Conservation (phyloP, 2,797 vertebrate genomes). For the Phoebastria nigripes region DNA sequence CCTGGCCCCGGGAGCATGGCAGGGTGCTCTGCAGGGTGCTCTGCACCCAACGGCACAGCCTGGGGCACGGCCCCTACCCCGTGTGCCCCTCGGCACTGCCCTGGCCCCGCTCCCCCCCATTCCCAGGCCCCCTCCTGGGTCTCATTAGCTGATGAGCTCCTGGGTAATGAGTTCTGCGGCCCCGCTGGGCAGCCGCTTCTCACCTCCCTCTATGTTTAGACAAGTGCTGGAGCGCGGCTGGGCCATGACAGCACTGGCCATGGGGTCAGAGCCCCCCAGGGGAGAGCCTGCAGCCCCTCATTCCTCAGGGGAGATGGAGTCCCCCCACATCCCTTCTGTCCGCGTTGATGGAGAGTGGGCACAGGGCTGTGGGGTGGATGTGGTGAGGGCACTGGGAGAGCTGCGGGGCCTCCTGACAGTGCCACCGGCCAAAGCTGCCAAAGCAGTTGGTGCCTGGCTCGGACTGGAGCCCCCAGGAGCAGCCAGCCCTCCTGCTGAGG, state of each 20-base stretch:
- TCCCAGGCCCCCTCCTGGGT: neutral
- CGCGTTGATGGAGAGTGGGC: accelerated
- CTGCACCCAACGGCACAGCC: neutral
- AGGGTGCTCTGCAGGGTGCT: neutral
- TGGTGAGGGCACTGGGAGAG: accelerated
- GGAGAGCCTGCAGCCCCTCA: neutral
- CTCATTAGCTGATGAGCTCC: constrained; percentile 29
- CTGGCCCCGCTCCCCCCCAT: neutral
- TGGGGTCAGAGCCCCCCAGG: neutral
- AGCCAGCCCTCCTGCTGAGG: neutral
- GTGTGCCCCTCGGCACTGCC: accelerated
- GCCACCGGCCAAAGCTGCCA: neutral
- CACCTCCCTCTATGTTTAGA: constrained; percentile 1
- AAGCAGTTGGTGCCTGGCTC: accelerated
- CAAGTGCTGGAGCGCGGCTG: neutral
- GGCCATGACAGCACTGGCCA: accelerated
- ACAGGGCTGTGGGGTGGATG: accelerated
- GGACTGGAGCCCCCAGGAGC: neutral
- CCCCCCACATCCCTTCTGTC: neutral
- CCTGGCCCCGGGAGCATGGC: accelerated
- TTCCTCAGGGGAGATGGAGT: accelerated
- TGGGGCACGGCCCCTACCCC: neutral
- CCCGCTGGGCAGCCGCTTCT: neutral
- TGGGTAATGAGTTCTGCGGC: neutral
- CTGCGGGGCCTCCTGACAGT: neutral